Conservation (phyloP, 2,888 invertebrate genomes). For the Ametastegia equiseti region DNA sequence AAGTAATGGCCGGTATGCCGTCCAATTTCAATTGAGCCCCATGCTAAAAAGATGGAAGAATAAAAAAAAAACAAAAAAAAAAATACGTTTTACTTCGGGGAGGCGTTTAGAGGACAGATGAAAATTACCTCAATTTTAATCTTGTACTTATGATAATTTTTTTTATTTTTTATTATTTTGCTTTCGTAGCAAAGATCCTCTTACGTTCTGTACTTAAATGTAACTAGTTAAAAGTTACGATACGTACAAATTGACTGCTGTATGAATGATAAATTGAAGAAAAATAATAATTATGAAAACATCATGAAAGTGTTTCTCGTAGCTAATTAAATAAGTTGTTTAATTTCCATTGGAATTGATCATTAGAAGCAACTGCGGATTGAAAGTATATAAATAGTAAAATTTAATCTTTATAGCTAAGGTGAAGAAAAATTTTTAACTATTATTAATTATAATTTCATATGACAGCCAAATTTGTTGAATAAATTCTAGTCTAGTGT, state of each 20-base stretch:
- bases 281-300: background rate
- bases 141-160: background rate
- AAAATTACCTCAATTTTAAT: background rate
- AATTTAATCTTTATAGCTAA: background rate
- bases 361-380: background rate
- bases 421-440: constrained; percentile 2
- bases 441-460: background rate
- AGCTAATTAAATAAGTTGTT: background rate
- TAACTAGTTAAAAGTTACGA: background rate
- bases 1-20: constrained; percentile 27
- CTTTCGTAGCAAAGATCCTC: constrained; percentile 5
- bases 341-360: constrained; percentile 6
- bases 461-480: constrained; percentile 17
- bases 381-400: constrained; percentile 11
- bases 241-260: constrained; percentile 4
- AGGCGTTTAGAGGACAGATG: background rate
- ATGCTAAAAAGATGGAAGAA: background rate
- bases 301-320: background rate
- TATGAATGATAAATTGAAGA: background rate
- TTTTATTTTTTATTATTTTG: background rate
- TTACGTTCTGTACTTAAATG: constrained; percentile 28
- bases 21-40: constrained; percentile 16
- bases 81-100: background rate
- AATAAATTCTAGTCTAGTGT: constrained; percentile 14
- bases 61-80: background rate